Evolutionary conservation across 2,888 invertebrate genomes (phyloP).

Genomic region (Achlya flavicornis): DNA sequence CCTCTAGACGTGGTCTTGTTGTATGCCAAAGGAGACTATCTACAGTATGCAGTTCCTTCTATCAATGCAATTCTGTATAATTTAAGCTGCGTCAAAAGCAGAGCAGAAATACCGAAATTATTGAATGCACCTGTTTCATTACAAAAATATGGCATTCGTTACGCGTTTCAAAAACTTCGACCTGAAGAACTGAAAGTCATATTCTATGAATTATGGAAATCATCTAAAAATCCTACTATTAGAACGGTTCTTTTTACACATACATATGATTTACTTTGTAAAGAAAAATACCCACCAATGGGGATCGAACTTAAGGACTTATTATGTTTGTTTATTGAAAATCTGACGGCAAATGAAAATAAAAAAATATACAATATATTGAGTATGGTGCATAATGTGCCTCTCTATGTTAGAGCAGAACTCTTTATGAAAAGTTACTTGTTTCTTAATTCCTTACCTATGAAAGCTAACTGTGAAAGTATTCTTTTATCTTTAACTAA

Average conservation of each 20-base stretch:
- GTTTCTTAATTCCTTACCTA: conserved; percentile 47
- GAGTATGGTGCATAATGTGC: conserved; percentile 41
- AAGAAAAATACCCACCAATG: conserved; percentile 47
- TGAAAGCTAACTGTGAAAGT: conserved; percentile 29
- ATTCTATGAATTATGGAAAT: conserved; percentile 55
- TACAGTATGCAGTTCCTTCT: conserved; percentile 64
- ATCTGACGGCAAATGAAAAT: conserved; percentile 58
- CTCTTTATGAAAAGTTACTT: conserved; percentile 57
- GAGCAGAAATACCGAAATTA: conserved; percentile 49
- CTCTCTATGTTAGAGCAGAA: conserved; percentile 42
- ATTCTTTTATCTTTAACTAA: conserved; percentile 32
- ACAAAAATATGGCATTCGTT: conserved; percentile 66
- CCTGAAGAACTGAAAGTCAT: conserved; percentile 45
- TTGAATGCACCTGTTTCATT: conserved; percentile 61
- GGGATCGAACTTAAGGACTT: conserved; percentile 50
- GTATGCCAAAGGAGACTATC: conserved; percentile 67
- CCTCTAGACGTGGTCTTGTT: conserved; percentile 50
- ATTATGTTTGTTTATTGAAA: conserved; percentile 57
- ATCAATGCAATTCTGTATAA: conserved; percentile 63
- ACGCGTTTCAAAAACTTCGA: conserved; percentile 54
- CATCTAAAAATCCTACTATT: conserved; percentile 59
- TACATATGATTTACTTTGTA: conserved; percentile 51
- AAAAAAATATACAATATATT: conserved; percentile 56
- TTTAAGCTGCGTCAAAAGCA: conserved; percentile 31
- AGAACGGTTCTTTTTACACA: conserved; percentile 58